These are phyloP conservation scores for Cinclus cinclus DNA, from an alignment of 2,113 vertebrate genomes.

Conservation along the genomic window DNA sequence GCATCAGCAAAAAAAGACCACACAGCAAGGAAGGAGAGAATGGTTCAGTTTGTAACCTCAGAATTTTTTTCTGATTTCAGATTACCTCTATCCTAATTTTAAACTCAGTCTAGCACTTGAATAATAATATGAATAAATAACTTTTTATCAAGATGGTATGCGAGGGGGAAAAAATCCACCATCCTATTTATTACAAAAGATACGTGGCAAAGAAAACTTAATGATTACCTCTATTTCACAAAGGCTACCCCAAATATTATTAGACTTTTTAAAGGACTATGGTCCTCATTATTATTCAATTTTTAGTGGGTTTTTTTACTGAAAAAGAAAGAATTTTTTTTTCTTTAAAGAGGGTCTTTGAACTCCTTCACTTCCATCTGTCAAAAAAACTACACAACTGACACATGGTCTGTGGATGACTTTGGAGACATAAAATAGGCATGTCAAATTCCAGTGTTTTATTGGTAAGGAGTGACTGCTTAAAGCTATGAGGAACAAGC, in stretches of 20 bases:
- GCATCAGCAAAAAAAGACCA: slow-evolving; percentile 62
- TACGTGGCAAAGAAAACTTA: background rate
- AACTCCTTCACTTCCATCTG: background rate
- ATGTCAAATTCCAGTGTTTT: background rate
- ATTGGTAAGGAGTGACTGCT: background rate
- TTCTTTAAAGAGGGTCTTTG: background rate
- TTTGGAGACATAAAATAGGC: background rate
- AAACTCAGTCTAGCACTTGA: background rate
- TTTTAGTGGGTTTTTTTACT: background rate
- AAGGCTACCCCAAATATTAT: background rate
- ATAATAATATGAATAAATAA: background rate
- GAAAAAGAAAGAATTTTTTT: background rate
- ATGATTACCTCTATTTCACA: background rate
- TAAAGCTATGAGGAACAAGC: background rate
- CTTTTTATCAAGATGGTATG: background rate
- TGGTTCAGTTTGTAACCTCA: background rate
- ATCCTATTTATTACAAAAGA: background rate
- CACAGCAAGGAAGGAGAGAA: slow-evolving; percentile 20
- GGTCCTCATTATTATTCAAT: background rate
- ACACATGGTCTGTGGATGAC: background rate
- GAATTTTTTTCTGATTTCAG: slow-evolving; percentile 13
- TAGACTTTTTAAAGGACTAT: background rate
- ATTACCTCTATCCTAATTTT: background rate
- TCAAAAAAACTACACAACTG: background rate
- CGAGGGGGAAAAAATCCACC: fast-evolving